A percentile compares a stretch with the other conserved stretches of the same genome.
Evolutionary conservation across 2,888 invertebrate genomes (phyloP).

Genomic region (Ophraella communa): DNA sequence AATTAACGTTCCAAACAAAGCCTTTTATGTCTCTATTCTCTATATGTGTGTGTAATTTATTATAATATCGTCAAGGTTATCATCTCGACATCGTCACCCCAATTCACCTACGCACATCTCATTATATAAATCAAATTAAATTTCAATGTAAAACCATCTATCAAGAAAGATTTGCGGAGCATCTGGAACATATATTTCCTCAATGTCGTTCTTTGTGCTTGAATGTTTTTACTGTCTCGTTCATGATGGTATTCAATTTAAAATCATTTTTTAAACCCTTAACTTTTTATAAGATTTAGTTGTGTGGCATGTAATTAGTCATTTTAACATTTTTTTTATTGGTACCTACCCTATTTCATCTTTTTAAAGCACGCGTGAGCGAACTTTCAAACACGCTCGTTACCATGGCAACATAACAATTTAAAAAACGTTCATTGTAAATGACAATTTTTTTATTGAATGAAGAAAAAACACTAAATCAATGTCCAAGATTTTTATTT

Average conservation of each 20-base stretch:
- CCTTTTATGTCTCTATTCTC: no score
- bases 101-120: background rate
- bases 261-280: no score
- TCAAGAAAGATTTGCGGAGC: background rate
- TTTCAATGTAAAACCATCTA: background rate
- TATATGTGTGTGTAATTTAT: no score
- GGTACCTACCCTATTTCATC: background rate
- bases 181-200: no score
- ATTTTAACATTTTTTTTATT: no score
- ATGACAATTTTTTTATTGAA: no score
- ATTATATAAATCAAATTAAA: background rate
- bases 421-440: no score
- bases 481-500: no score
- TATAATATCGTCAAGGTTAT: slow-evolving; percentile 35
- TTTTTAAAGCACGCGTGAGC: background rate
- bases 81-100: slow-evolving; percentile 41
- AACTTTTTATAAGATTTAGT: background rate
- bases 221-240: background rate
- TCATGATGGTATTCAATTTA: background rate
- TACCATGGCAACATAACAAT: no score
- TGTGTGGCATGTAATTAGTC: background rate
- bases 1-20: no score
- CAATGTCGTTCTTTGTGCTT: background rate
- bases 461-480: no score
- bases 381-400: no score